Percentiles rank a stretch among this genome's conserved stretches.
These are phyloP conservation scores for Carlito syrichta DNA, from an alignment of 2,113 vertebrate genomes.

Conservation along the genomic window DNA sequence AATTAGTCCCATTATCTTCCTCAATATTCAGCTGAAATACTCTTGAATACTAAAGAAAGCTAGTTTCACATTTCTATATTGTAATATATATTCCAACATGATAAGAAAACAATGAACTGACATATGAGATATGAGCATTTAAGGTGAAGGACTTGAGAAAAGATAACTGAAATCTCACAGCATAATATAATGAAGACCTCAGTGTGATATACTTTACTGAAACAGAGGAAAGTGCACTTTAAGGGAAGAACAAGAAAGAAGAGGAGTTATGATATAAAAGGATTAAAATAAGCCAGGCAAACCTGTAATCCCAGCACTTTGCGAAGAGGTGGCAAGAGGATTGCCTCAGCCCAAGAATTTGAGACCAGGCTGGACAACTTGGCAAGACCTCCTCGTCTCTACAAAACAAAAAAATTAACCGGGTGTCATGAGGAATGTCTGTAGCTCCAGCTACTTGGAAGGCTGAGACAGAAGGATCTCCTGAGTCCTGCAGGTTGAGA, in stretches of 20 bases:
- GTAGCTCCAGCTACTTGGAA: too few species aligned
- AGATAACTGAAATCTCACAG: neutral
- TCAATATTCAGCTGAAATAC: neutral
- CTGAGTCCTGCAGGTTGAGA: too few species aligned
- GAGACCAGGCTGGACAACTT: too few species aligned
- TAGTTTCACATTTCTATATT: neutral
- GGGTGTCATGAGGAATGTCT: too few species aligned
- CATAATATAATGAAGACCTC: neutral
- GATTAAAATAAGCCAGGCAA: too few species aligned
- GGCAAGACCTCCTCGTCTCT: too few species aligned
- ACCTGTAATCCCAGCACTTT: too few species aligned
- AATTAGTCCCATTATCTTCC: neutral
- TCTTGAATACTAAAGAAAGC: neutral
- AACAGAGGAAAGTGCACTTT: neutral
- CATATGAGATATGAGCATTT: neutral
- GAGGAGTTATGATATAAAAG: neutral
- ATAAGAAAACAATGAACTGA: slow-evolving; percentile 34
- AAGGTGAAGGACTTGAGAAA: neutral
- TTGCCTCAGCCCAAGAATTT: too few species aligned
- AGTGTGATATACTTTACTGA: neutral
- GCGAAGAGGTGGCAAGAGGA: too few species aligned
- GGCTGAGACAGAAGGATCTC: too few species aligned
- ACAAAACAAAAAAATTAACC: too few species aligned
- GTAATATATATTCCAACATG: neutral
- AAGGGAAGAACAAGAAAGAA: accelerated